Percentiles rank a stretch among this genome's conserved stretches.
Conservation (phyloP, 2,113 vertebrate genomes). For the Trematocara macrostoma region DNA sequence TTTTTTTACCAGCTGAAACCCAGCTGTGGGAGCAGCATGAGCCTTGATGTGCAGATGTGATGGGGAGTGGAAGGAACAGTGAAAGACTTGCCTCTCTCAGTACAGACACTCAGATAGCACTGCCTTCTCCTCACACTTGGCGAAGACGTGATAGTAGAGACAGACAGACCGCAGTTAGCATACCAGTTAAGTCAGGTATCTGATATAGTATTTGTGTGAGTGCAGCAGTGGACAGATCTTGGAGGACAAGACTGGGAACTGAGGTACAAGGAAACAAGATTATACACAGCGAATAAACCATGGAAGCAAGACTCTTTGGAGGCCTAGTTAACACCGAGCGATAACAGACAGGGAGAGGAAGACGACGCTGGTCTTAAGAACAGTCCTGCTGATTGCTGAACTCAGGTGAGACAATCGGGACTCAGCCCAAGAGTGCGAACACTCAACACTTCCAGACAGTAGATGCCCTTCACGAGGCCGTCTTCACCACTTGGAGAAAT, state of each 20-base stretch:
- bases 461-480: neutral
- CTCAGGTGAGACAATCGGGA: neutral
- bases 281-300: neutral
- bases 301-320: neutral
- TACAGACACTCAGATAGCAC: neutral
- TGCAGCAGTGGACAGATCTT: neutral
- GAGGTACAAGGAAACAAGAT: neutral
- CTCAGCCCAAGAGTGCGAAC: neutral
- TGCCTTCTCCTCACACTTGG: neutral
- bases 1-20: conserved; percentile 20
- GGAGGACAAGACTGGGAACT: neutral
- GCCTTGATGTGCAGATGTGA: conserved; percentile 61
- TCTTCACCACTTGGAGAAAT: neutral
- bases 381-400: neutral
- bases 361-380: neutral
- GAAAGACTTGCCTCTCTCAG: neutral
- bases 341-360: neutral
- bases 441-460: neutral
- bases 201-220: neutral
- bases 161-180: neutral
- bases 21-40: neutral
- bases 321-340: rapidly evolving
- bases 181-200: neutral
- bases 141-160: neutral
- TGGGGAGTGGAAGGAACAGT: conserved; percentile 12